Percentiles rank a stretch among this genome's conserved stretches.
Evolutionary conservation across 23 tunicate genomes (phyloP).

Genomic region (Trididemnum miniatum): DNA sequence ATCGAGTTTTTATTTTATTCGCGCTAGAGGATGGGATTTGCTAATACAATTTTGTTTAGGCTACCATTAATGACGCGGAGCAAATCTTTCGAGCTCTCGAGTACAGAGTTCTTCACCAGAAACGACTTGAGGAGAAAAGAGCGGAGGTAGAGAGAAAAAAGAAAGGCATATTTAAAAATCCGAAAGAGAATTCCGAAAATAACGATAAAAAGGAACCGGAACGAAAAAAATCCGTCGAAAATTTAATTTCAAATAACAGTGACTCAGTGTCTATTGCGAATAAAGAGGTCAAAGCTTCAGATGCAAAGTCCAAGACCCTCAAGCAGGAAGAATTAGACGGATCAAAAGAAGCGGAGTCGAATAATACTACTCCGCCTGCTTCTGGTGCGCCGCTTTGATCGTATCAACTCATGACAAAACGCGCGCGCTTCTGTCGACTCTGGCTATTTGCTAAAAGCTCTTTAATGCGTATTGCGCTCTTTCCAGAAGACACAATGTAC

Average conservation of each 20-base stretch:
- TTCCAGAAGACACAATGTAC: no score
- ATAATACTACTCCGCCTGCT: no score
- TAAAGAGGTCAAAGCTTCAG: neutral
- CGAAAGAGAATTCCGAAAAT: slow-evolving; percentile 3
- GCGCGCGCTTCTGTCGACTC: no score
- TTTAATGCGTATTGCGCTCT: no score
- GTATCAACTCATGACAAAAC: no score
- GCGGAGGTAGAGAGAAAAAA: slow-evolving; percentile 17
- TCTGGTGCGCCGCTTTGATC: no score
- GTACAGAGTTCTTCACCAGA: slow-evolving; percentile 79
- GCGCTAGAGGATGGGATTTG: no score
- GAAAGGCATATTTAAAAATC: no score
- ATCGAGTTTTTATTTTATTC: no score
- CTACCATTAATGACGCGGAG: slow-evolving; percentile 81
- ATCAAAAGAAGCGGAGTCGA: no score
- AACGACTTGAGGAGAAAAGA: slow-evolving; percentile 71
- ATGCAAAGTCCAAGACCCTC: neutral
- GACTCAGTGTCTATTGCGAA: neutral
- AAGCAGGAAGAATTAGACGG: neutral
- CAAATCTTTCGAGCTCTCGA: slow-evolving; percentile 83
- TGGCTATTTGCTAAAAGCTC: no score
- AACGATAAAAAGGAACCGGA: neutral
- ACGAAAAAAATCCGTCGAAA: neutral
- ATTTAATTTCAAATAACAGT: no score
- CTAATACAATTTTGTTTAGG: slow-evolving; percentile 44